A percentile compares a stretch with the other conserved stretches of the same genome.
These are phyloP conservation scores for Choristoneura fumiferana DNA, from an alignment of 1,140 invertebrate genomes.

Conservation along the genomic window DNA sequence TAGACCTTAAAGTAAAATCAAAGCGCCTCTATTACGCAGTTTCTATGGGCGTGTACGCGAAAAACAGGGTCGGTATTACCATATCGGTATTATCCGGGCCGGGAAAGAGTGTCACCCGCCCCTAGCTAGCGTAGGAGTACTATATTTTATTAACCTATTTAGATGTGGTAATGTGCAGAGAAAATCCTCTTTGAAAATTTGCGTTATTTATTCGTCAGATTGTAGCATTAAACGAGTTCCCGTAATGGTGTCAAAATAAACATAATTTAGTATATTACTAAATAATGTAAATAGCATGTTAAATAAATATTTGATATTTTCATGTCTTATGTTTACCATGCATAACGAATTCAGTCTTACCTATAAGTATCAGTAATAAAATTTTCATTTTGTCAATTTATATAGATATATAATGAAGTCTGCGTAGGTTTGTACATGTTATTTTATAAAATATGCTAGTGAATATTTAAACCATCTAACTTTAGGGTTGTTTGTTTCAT, in stretches of 20 bases:
- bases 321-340: constrained; percentile 43
- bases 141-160: no score
- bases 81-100: no score
- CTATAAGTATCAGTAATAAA: constrained; percentile 41
- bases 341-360: constrained; percentile 41
- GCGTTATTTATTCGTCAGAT: not conserved
- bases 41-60: no score
- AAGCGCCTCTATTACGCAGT: no score
- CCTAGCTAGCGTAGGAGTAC: no score
- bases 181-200: constrained; percentile 1
- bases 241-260: constrained; percentile 55
- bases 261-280: constrained; percentile 76
- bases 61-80: no score
- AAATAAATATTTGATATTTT: constrained; percentile 47
- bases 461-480: constrained; percentile 46
- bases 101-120: no score
- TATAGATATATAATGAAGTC: constrained; percentile 55
- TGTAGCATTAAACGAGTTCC: constrained; percentile 29
- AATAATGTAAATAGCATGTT: constrained; percentile 69
- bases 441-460: constrained; percentile 64
- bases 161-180: not conserved
- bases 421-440: constrained; percentile 58
- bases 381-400: constrained; percentile 69
- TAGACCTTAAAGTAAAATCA: no score
- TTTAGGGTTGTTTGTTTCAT: constrained; percentile 47